A percentile compares a stretch with the other conserved stretches of the same genome.
phyloP scores from a whole-genome alignment of 1,140 invertebrate genomes.

The Solen grandis region DNA sequence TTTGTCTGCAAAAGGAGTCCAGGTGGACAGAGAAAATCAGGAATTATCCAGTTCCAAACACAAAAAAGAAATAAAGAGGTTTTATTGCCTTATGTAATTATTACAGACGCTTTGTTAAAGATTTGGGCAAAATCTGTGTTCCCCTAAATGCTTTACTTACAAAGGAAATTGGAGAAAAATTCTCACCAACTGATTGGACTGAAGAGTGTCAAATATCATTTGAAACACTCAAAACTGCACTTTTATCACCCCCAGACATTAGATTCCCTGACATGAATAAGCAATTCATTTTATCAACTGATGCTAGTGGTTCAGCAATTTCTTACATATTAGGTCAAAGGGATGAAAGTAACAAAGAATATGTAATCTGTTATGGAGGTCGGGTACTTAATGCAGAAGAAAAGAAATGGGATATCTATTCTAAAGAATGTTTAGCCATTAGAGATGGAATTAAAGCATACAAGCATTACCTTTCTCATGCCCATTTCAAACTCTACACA shows the following conservation, averaged over 20 bases:
- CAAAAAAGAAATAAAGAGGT: constrained; percentile 22
- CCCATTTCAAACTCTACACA: constrained; percentile 13
- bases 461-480: constrained; percentile 1
- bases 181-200: constrained; percentile 13
- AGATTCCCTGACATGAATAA: constrained; percentile 49
- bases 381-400: background rate
- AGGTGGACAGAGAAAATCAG: constrained; percentile 39
- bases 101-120: constrained; percentile 57
- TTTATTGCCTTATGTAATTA: constrained; percentile 58
- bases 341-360: background rate
- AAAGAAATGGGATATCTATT: constrained; percentile 13
- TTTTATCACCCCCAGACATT: constrained; percentile 33
- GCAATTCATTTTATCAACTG: constrained; percentile 40
- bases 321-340: constrained; percentile 23
- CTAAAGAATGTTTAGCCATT: constrained; percentile 37
- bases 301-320: constrained; percentile 35
- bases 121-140: constrained; percentile 53
- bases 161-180: constrained; percentile 50
- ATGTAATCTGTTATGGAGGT: constrained; percentile 29
- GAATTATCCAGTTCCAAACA: constrained; percentile 45
- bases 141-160: constrained; percentile 48
- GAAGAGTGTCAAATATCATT: constrained; percentile 45
- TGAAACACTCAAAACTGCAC: constrained; percentile 24
- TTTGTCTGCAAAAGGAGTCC: constrained; percentile 28
- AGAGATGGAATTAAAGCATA: constrained; percentile 16